These are phyloP conservation scores for Cephus runcator DNA, from an alignment of 2,888 invertebrate species.

Conservation along the genomic window DNA sequence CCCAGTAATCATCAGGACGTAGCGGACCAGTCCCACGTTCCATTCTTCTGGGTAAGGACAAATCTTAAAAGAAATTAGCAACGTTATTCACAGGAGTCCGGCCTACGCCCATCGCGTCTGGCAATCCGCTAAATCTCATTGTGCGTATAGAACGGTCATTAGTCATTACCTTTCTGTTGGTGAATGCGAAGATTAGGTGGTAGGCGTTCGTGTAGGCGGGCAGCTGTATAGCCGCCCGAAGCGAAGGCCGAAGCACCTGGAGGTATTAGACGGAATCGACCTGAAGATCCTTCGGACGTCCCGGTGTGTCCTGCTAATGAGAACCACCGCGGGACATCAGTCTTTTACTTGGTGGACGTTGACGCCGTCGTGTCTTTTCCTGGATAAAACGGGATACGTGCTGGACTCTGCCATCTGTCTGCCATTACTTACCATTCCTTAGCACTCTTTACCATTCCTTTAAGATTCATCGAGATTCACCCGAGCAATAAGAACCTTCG, in stretches of 20 bases:
- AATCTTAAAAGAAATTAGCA: conserved; percentile 39
- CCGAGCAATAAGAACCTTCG: neutral
- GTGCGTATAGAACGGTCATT: conserved; percentile 43
- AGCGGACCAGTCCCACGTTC: conserved; percentile 4
- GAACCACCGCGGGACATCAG: conserved; percentile 48
- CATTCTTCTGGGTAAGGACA: neutral
- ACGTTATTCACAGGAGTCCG: conserved; percentile 27
- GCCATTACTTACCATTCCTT: neutral
- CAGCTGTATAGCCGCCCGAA: conserved; percentile 25
- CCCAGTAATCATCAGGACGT: conserved; percentile 32
- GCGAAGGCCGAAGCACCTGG: conserved; percentile 41
- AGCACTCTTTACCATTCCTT: neutral
- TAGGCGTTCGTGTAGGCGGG: conserved; percentile 47
- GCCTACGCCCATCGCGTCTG: neutral
- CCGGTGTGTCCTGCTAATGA: conserved; percentile 51
- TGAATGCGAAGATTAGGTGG: conserved; percentile 32
- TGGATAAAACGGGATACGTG: neutral
- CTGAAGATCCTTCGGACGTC: conserved; percentile 23
- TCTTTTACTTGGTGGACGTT: conserved; percentile 45
- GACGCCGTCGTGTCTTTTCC: conserved; percentile 38
- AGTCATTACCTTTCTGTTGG: conserved; percentile 52
- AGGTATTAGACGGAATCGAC: conserved; percentile 38
- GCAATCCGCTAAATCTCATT: conserved; percentile 36
- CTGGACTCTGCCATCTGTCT: neutral
- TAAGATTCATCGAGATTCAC: neutral